Conservation (phyloP, 1,140 invertebrate genomes). For the Plectrocnemia conspersa region DNA sequence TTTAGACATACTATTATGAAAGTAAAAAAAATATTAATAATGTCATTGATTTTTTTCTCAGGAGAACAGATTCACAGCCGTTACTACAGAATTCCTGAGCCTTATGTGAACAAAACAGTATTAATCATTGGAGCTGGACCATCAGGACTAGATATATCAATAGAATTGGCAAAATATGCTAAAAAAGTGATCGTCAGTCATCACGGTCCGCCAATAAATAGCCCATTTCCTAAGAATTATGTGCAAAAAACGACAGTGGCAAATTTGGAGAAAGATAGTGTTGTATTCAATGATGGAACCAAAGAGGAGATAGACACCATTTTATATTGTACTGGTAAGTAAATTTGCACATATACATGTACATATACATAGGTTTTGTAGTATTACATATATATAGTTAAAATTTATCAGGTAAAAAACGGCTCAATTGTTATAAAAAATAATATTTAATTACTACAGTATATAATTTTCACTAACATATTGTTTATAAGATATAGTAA, state of each 20-base stretch:
- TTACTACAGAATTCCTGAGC: slow-evolving; percentile 71
- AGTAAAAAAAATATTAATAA: too few relatives aligned
- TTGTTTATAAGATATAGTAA: too few relatives aligned
- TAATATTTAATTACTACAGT: too few relatives aligned
- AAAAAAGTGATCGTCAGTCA: slow-evolving; percentile 64
- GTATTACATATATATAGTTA: too few relatives aligned
- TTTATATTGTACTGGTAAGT: slow-evolving; percentile 76
- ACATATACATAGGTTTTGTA: too few relatives aligned
- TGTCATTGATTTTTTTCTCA: too few relatives aligned
- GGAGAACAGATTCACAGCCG: slow-evolving; percentile 70
- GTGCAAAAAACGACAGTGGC: slow-evolving; percentile 60
- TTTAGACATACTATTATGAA: too few relatives aligned
- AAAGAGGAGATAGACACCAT: slow-evolving; percentile 62
- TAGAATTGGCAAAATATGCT: slow-evolving; percentile 68
- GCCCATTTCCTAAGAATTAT: slow-evolving; percentile 59
- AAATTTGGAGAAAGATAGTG: slow-evolving; percentile 51
- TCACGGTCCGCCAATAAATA: slow-evolving; percentile 48
- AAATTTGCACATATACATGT: too few relatives aligned
- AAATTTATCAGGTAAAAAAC: too few relatives aligned
- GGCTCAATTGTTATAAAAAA: too few relatives aligned
- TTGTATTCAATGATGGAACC: slow-evolving; percentile 58
- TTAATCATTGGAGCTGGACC: slow-evolving; percentile 79
- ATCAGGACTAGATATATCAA: slow-evolving; percentile 76
- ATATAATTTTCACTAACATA: too few relatives aligned
- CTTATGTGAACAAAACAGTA: slow-evolving; percentile 61